phyloP scores from a whole-genome alignment of 2,797 vertebrate species.

The Poeciliopsis gracilis region DNA sequence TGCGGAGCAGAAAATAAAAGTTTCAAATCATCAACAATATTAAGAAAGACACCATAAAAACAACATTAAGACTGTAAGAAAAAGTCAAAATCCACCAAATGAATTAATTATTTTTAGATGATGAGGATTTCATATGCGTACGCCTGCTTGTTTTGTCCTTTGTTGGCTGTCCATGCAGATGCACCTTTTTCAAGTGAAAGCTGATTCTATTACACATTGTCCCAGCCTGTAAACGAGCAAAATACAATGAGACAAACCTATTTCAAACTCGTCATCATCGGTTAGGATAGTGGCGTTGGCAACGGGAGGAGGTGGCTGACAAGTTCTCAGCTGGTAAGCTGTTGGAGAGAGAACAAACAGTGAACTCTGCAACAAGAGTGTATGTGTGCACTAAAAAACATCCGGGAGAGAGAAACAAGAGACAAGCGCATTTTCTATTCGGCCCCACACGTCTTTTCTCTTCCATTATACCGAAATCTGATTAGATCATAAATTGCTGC shows the following conservation, averaged over 20 bases:
- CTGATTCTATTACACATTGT: slow-evolving; percentile 30
- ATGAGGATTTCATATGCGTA: slow-evolving; percentile 11
- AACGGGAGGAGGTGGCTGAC: slow-evolving; percentile 88
- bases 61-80: background rate
- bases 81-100: background rate
- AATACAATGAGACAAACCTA: slow-evolving; percentile 86
- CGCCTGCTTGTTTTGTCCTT: background rate
- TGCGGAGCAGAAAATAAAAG: background rate
- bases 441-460: slow-evolving; percentile 10
- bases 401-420: background rate
- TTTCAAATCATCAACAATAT: background rate
- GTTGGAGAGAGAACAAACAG: slow-evolving; percentile 52
- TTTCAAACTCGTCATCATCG: slow-evolving; percentile 95
- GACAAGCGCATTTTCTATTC: slow-evolving; percentile 14
- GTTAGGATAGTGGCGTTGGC: slow-evolving; percentile 91
- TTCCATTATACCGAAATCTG: slow-evolving; percentile 31
- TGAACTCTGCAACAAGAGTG: slow-evolving; percentile 23
- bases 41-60: slow-evolving; percentile 4
- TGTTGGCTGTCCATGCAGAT: slow-evolving; percentile 28
- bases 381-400: background rate
- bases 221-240: slow-evolving; percentile 33
- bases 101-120: slow-evolving; percentile 22
- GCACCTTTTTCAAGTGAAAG: slow-evolving; percentile 19
- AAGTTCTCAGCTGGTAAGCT: slow-evolving; percentile 95
- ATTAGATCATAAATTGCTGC: slow-evolving; percentile 55